Conservation (phyloP, 2,888 invertebrate genomes). For the Drosophila pegasa region DNA sequence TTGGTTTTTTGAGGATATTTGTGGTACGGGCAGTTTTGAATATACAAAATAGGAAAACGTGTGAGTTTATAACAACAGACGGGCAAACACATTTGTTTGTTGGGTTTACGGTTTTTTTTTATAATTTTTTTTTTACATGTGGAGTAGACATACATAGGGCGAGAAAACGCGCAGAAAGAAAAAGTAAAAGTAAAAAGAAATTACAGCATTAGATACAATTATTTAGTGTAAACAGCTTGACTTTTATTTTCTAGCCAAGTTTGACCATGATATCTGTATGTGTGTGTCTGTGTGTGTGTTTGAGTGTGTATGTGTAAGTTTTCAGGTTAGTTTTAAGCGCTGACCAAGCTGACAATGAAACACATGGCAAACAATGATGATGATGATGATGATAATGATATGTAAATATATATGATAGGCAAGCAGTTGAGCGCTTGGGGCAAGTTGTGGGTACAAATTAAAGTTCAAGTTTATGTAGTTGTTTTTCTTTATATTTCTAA, state of each 20-base stretch:
- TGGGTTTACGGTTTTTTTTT: constrained; percentile 26
- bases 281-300: constrained; percentile 20
- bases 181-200: constrained; percentile 81
- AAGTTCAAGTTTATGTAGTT: constrained; percentile 37
- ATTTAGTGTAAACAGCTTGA: constrained; percentile 53
- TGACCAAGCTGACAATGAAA: constrained; percentile 39
- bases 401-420: constrained; percentile 23
- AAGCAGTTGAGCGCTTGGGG: constrained; percentile 39
- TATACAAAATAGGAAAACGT: constrained; percentile 64
- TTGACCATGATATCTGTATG: constrained; percentile 36
- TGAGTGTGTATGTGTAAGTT: constrained; percentile 16
- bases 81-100: constrained; percentile 40
- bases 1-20: constrained; percentile 42
- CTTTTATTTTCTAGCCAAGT: constrained; percentile 32
- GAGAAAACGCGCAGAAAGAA: constrained; percentile 70
- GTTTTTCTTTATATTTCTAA: constrained; percentile 53
- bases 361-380: constrained; percentile 8
- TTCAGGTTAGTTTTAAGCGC: constrained; percentile 48
- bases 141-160: constrained; percentile 71
- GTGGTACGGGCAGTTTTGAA: constrained; percentile 63
- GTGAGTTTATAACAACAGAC: constrained; percentile 64
- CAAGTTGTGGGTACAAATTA: constrained; percentile 30
- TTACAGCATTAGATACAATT: constrained; percentile 82
- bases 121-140: constrained; percentile 41
- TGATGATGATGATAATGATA: constrained; percentile 18